Percentiles rank a stretch among this genome's conserved stretches.
Evolutionary conservation across 2,113 vertebrate genomes (phyloP).

Genomic region (Quiscalus mexicanus): DNA sequence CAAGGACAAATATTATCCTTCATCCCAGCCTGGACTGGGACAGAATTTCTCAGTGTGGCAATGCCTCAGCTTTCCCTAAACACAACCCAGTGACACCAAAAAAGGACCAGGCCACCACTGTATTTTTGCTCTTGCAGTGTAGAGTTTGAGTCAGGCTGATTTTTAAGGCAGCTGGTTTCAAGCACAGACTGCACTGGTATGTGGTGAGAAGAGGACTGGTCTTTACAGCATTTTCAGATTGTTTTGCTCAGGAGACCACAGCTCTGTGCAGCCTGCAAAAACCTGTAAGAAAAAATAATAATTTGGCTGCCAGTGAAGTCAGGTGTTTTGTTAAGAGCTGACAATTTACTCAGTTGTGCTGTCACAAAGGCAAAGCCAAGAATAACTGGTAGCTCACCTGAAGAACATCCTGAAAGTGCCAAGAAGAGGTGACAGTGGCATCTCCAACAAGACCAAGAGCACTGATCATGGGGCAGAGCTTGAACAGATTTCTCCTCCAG

Average conservation of each 20-base stretch:
- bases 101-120: neutral
- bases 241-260: neutral
- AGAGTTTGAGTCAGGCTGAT: neutral
- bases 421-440: neutral
- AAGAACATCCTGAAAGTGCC: accelerated
- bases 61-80: neutral
- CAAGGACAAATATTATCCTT: neutral
- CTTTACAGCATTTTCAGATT: neutral
- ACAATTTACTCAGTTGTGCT: neutral
- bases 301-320: neutral
- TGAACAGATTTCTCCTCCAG: neutral
- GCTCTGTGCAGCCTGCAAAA: neutral
- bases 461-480: neutral
- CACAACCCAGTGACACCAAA: neutral
- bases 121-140: neutral
- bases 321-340: neutral
- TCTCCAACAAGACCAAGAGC: neutral
- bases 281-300: neutral
- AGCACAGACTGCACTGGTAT: neutral
- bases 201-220: neutral
- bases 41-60: neutral
- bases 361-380: neutral
- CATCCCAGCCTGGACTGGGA: neutral
- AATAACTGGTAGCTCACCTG: neutral
- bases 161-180: neutral